Evolutionary conservation across 2,797 vertebrate genomes (phyloP), one percentile per base, ranked within the genome.

Genomic region (Eremophila alpestris): DNA sequence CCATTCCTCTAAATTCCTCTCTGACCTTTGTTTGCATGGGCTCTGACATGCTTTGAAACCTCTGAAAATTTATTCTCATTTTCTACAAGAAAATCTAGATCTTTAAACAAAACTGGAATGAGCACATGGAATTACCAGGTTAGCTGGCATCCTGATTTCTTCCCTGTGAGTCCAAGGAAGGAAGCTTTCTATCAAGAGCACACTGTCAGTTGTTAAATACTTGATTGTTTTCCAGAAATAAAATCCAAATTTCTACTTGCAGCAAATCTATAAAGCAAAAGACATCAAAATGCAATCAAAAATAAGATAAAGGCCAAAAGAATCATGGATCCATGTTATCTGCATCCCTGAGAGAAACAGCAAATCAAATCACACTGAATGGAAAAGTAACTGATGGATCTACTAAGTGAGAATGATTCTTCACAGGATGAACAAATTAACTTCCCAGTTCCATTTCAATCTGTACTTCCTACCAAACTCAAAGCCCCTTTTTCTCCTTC

Each of bases 381-480:
- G 40, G 58, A 69, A 82, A 90, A 79, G 59, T 38, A 83, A 93
- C 81, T 26, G 32, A 89, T 59, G 51, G 68, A 84, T 78, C 65
- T 43, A 68, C 84, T 52, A 41, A 88, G 67, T 2, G 62, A 76
- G 75, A 78, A 54, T 7, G 24, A 81, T 88, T 83, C 87, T 83
- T 83, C 79, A 23, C 34, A 67, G 87, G 69, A 78, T 36, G 73
- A 89, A 67, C 69, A 79, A 87, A 93, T 94, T 86, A 93, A 90
- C 80, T 63, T 56, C 87, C 10, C 46, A 7, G 22, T 43, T 88
- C 77, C 38, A 36, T 90, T 90, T 90, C 87, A 70, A 27, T 32
- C 22, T 27, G 41, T 32, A 38, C 41, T 79, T 52, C 43, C 55
- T 56, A 41, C 69, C 52, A 54, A 69, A 70, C 43, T 1, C 89